These are phyloP conservation scores for Octomys mimax DNA, from an alignment of 2,797 vertebrate genomes.

Conservation along the genomic window DNA sequence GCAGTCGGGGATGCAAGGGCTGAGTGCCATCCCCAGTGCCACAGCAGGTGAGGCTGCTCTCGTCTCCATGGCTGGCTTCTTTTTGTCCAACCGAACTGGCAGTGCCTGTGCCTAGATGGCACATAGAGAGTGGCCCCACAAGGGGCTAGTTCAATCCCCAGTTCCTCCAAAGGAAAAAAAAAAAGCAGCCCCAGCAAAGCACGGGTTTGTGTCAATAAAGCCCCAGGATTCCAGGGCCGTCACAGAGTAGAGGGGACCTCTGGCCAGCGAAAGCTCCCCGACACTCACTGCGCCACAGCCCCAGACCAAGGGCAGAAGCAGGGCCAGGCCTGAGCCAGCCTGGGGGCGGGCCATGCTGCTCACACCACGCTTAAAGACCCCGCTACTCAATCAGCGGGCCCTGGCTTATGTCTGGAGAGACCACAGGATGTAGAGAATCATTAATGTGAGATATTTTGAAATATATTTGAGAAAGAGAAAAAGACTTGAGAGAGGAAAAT, in stretches of 20 bases:
- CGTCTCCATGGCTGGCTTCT: too few relatives aligned
- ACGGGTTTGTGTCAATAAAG: neutral
- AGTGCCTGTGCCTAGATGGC: too few relatives aligned
- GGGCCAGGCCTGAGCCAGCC: neutral
- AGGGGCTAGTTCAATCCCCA: too few relatives aligned
- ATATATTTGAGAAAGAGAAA: neutral
- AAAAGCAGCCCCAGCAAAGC: neutral
- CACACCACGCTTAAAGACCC: too few relatives aligned
- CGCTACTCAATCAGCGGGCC: neutral
- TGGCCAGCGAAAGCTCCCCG: neutral
- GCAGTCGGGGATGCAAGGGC: too few relatives aligned
- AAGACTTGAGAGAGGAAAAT: neutral
- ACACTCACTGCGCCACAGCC: neutral
- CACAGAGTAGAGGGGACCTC: neutral
- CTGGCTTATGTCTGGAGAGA: neutral
- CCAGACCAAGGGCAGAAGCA: neutral
- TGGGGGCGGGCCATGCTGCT: neutral
- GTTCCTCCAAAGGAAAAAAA: too few relatives aligned
- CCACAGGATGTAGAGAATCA: neutral
- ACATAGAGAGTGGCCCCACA: too few relatives aligned
- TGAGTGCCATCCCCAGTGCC: too few relatives aligned
- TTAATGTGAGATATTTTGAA: neutral
- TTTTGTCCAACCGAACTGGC: too few relatives aligned
- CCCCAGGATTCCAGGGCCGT: neutral
- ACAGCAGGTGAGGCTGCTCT: too few relatives aligned